Evolutionary conservation across 2,113 vertebrate species (phyloP).

Genomic region (Apteryx owenii): DNA sequence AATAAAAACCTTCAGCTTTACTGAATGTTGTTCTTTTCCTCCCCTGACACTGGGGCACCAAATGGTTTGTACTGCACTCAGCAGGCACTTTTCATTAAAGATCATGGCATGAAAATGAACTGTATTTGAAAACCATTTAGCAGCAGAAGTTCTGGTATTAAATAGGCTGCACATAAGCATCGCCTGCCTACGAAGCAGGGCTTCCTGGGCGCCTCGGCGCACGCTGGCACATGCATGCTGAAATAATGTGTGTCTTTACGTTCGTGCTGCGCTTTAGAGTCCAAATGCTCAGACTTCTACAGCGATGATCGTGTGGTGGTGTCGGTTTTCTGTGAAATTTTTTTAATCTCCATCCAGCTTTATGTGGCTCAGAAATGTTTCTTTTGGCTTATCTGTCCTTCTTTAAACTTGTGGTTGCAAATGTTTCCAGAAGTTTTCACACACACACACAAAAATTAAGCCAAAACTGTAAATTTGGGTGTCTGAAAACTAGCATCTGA

Average conservation of each 20-base stretch:
- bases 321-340: not conserved
- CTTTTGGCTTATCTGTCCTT: not conserved
- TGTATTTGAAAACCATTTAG: constrained; percentile 53
- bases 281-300: not conserved
- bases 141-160: constrained; percentile 29
- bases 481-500: not conserved
- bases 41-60: constrained; percentile 78
- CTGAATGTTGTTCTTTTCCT: constrained; percentile 78
- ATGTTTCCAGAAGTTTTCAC: not conserved
- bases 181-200: not conserved
- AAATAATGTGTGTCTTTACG: not conserved
- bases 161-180: not conserved
- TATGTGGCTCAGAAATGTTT: not conserved
- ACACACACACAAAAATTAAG: not conserved
- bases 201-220: not conserved
- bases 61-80: constrained; percentile 78
- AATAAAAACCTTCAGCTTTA: constrained; percentile 83
- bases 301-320: not conserved
- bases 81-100: constrained; percentile 80
- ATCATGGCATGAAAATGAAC: constrained; percentile 73
- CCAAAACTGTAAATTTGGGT: not conserved
- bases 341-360: not conserved
- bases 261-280: not conserved
- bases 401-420: not conserved
- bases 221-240: not conserved